Conservation (phyloP, 1,140 invertebrate species). For the Drosophila paulistorum region DNA sequence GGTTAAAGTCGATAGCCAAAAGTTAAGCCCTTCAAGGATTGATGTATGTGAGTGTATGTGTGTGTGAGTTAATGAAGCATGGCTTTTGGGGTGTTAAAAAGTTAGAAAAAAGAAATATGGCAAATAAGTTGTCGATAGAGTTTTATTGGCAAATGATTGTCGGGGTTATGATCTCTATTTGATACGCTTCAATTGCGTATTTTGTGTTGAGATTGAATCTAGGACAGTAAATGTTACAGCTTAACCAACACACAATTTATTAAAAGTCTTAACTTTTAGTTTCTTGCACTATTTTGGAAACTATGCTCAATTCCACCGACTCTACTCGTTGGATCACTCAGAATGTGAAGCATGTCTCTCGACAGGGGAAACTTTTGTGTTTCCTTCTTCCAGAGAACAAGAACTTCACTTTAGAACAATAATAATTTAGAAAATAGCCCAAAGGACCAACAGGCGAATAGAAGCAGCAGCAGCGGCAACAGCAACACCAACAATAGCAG, state of each 20-base stretch:
- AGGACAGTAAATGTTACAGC: no score
- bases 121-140: slow-evolving; percentile 54
- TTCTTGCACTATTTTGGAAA: background rate
- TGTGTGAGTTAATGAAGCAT: slow-evolving; percentile 64
- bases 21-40: slow-evolving; percentile 62
- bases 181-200: slow-evolving; percentile 32
- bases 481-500: slow-evolving; percentile 5
- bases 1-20: slow-evolving; percentile 31
- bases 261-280: background rate
- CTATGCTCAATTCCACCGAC: background rate
- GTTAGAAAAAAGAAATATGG: slow-evolving; percentile 46
- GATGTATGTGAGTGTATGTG: slow-evolving; percentile 35
- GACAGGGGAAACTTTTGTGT: background rate
- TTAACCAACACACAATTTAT: background rate
- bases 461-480: slow-evolving; percentile 13
- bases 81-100: slow-evolving; percentile 32
- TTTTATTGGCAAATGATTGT: slow-evolving; percentile 53
- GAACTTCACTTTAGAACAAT: slow-evolving; percentile 42
- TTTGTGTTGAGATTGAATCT: background rate
- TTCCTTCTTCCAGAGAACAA: slow-evolving; percentile 11
- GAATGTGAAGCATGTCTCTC: background rate
- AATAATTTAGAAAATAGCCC: slow-evolving; percentile 56
- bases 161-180: slow-evolving; percentile 52
- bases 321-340: background rate
- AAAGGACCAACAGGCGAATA: slow-evolving; percentile 17